A percentile compares a stretch with the other conserved stretches of the same genome.
These are phyloP conservation scores for Leptopilina drosophilae DNA, from an alignment of 2,888 invertebrate species.

Conservation along the genomic window DNA sequence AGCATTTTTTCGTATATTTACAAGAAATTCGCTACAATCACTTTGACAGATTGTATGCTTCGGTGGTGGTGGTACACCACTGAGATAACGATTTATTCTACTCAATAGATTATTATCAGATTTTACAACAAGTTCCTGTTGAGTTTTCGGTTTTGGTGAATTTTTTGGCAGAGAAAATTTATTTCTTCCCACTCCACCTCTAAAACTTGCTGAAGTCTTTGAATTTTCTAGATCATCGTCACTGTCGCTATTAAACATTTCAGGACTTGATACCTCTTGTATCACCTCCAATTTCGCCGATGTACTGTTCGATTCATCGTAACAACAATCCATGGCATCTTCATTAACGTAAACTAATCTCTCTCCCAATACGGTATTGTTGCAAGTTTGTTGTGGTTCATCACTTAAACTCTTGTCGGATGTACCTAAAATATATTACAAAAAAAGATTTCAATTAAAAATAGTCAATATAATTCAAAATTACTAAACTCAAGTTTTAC, in stretches of 20 bases:
- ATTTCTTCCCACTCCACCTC: slow-evolving; percentile 10
- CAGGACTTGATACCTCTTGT: slow-evolving; percentile 67
- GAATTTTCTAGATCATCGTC: slow-evolving; percentile 61
- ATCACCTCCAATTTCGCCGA: slow-evolving; percentile 39
- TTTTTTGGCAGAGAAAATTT: slow-evolving; percentile 45
- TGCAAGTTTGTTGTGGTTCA: slow-evolving; percentile 26
- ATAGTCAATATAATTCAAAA: too few species aligned
- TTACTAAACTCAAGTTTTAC: too few species aligned
- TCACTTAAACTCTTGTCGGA: slow-evolving; percentile 27
- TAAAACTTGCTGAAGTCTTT: slow-evolving; percentile 41
- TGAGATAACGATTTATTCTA: slow-evolving; percentile 80
- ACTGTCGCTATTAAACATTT: slow-evolving; percentile 72
- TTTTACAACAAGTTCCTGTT: slow-evolving; percentile 64
- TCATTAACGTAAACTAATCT: slow-evolving; percentile 33
- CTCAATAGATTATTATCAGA: slow-evolving; percentile 75
- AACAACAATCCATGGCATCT: slow-evolving; percentile 38
- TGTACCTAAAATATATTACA: background rate
- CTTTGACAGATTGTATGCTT: slow-evolving; percentile 84
- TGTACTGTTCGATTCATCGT: slow-evolving; percentile 37
- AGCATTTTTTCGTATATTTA: slow-evolving; percentile 79
- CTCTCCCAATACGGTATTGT: slow-evolving; percentile 10
- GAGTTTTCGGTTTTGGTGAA: slow-evolving; percentile 57
- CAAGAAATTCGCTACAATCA: slow-evolving; percentile 83
- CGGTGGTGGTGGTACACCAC: slow-evolving; percentile 87
- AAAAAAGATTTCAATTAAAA: too few species aligned